phyloP scores from a whole-genome alignment of 2,888 invertebrate species.

The Alviniconcha strummeri region DNA sequence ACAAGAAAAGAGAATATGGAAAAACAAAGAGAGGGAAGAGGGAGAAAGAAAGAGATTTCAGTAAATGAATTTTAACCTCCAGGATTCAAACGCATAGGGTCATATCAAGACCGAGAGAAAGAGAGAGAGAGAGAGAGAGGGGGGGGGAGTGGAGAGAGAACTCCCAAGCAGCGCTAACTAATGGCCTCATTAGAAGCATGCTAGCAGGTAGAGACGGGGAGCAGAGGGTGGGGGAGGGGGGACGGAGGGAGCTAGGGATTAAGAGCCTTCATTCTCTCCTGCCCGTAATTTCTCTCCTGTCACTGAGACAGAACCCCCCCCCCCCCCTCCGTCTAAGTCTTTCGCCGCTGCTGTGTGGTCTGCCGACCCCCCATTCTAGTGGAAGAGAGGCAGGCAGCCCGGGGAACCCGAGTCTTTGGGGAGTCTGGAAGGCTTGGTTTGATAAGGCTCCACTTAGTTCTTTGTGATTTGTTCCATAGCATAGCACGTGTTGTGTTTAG shows the following conservation, averaged over 20 bases:
- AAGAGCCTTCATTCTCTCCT: neutral
- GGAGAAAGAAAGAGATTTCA: too few species aligned
- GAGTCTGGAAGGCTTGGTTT: too few species aligned
- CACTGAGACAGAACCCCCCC: neutral
- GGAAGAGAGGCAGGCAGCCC: neutral
- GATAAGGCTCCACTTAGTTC: too few species aligned
- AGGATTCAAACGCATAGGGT: too few species aligned
- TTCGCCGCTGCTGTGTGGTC: neutral
- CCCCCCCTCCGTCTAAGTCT: neutral
- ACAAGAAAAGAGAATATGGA: too few species aligned
- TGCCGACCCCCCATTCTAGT: neutral
- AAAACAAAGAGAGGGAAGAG: too few species aligned
- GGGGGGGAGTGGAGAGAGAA: neutral
- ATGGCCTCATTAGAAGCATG: constrained; percentile 6
- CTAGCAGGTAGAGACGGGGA: neutral
- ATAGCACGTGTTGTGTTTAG: too few species aligned
- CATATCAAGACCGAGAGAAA: neutral
- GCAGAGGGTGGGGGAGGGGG: neutral
- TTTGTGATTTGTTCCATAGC: too few species aligned
- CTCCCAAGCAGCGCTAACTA: neutral
- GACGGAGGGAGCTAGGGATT: neutral
- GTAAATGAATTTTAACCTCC: too few species aligned
- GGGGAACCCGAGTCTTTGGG: neutral
- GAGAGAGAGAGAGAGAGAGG: constrained; percentile 16
- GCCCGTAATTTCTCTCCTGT: constrained; percentile 1